Conservation (phyloP, 1,140 invertebrate species). For the Drosophila albomicans region DNA sequence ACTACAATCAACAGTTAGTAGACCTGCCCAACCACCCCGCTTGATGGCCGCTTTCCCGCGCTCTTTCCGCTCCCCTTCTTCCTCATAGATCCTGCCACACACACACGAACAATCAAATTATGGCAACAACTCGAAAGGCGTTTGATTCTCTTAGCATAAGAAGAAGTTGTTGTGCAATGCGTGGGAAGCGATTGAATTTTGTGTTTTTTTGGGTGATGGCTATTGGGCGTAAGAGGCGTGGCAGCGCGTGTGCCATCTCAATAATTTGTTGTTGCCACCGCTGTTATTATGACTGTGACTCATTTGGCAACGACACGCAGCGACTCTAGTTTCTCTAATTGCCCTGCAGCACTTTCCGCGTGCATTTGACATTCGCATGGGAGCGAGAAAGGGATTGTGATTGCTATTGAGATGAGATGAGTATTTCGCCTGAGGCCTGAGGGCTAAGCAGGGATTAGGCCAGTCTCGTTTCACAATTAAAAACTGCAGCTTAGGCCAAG, state of each 20-base stretch:
- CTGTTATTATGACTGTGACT: conserved; percentile 33
- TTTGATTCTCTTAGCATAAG: conserved; percentile 16
- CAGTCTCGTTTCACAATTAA: conserved; percentile 47
- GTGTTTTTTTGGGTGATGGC: not conserved
- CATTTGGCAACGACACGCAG: conserved; percentile 13
- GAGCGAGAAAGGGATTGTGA: conserved; percentile 32
- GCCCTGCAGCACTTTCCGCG: conserved; percentile 55
- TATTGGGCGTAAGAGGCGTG: conserved; percentile 13
- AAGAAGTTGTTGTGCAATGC: conserved; percentile 31
- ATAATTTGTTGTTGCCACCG: conserved; percentile 22
- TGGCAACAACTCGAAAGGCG: conserved; percentile 53
- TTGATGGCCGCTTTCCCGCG: not conserved
- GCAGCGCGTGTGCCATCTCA: conserved; percentile 40
- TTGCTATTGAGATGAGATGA: not conserved
- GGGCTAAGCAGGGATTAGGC: conserved; percentile 29
- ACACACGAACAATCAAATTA: conserved; percentile 72
- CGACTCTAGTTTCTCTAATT: conserved; percentile 29
- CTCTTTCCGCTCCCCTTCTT: not conserved
- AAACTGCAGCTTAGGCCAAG: conserved; percentile 47
- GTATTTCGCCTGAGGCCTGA: conserved; percentile 14
- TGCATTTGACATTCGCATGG: conserved; percentile 64
- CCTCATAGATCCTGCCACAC: not conserved
- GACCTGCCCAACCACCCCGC: conserved; percentile 7
- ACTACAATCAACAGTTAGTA: conserved; percentile 80
- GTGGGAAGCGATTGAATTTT: conserved; percentile 32